A percentile compares a stretch with the other conserved stretches of the same genome.
Evolutionary conservation across 2,888 invertebrate species (phyloP).

Genomic region (Acholoe squamosa): DNA sequence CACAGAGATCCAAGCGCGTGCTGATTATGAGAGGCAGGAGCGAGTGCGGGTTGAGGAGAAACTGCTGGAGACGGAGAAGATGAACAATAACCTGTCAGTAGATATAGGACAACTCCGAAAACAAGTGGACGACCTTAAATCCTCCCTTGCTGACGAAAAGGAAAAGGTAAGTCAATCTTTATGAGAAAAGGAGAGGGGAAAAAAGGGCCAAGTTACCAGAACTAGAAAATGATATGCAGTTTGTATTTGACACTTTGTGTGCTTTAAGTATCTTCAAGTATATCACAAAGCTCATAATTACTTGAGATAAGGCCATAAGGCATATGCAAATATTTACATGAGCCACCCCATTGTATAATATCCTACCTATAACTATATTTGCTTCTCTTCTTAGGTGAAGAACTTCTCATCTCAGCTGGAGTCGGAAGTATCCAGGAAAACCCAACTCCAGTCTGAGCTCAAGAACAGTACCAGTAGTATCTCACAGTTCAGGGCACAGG

Average conservation of each 20-base stretch:
- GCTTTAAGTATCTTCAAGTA: too few relatives aligned
- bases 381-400: conserved; percentile 84
- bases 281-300: too few relatives aligned
- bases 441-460: conserved; percentile 91
- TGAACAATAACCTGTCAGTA: conserved; percentile 96
- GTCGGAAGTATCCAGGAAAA: conserved; percentile 94
- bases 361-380: not conserved
- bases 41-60: conserved; percentile 91
- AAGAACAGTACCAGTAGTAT: conserved; percentile 89
- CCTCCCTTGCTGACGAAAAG: conserved; percentile 94
- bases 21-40: conserved; percentile 94
- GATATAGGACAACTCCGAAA: conserved; percentile 97
- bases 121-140: conserved; percentile 92
- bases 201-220: too few relatives aligned
- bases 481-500: conserved; percentile 88
- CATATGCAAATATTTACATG: too few relatives aligned
- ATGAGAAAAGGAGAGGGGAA: not conserved
- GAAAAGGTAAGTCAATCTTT: conserved; percentile 88
- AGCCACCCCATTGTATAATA: too few relatives aligned
- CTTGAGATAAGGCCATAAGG: too few relatives aligned
- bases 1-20: conserved; percentile 93
- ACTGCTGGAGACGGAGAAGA: conserved; percentile 94
- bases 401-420: conserved; percentile 92
- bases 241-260: too few relatives aligned
- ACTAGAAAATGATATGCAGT: too few relatives aligned